A percentile compares a stretch with the other conserved stretches of the same genome.
These are phyloP conservation scores for Colinus virginianus DNA, from an alignment of 2,113 vertebrate genomes.

Conservation along the genomic window DNA sequence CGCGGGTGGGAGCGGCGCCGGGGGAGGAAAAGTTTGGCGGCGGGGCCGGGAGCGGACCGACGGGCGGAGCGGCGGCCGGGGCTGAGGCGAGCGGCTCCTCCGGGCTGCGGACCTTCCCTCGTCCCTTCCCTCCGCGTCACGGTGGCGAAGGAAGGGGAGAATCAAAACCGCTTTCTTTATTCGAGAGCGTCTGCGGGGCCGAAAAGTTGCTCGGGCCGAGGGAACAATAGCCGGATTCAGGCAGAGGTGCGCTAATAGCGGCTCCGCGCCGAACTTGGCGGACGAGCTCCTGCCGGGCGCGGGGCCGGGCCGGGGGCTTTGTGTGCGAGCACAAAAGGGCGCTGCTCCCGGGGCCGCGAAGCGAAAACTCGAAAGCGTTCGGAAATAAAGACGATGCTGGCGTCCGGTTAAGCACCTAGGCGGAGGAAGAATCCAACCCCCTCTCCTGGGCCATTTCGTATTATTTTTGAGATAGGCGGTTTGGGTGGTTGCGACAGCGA, in stretches of 20 bases:
- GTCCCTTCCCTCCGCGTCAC: no score
- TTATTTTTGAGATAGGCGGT: not conserved
- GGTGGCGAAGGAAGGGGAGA: no score
- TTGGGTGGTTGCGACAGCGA: not conserved
- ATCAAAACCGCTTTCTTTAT: no score
- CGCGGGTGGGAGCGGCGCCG: no score
- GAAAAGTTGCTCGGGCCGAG: not conserved
- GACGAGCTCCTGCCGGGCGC: no score
- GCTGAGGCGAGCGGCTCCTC: no score
- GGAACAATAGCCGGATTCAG: not conserved
- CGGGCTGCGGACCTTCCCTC: no score
- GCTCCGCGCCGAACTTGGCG: no score
- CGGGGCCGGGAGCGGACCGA: not conserved
- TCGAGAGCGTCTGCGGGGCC: not conserved
- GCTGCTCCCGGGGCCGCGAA: not conserved
- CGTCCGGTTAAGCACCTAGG: not conserved
- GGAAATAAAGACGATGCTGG: not conserved
- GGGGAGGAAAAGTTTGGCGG: slow-evolving; percentile 19
- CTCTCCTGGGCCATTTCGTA: slow-evolving; percentile 7
- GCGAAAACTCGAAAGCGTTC: not conserved
- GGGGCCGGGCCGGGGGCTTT: slow-evolving; percentile 24
- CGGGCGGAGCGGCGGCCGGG: no score
- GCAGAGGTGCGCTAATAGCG: not conserved
- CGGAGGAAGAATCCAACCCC: slow-evolving; percentile 28
- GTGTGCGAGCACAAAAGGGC: slow-evolving; percentile 38